Base-by-base conservation (phyloP, 2,113 vertebrate genomes). In the Accipiter virgatus region DNA sequence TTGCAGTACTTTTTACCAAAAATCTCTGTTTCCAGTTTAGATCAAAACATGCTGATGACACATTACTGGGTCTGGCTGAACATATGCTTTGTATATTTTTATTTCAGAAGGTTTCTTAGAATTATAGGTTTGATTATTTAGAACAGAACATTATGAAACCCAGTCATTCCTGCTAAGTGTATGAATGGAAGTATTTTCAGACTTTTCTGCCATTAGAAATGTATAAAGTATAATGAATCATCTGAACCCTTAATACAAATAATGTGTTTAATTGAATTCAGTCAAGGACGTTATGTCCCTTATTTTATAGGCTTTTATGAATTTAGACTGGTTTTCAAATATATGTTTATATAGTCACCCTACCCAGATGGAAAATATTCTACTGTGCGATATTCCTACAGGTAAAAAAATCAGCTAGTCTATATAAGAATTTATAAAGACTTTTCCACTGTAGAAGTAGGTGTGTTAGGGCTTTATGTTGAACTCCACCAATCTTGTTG, bases 101-200 rank as follows among this genome's bases (percentile, higher is more conserved):
- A 87, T 81, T 95, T 94, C 73, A 89, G 58, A 86, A 92, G 27
- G 62, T 95, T 96, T 93, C 91, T 95, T 68, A 73, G 89, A 95
- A 95, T 94, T 95, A 95, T 61, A 89, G 48, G 56, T 75, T 95
- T 91, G 81, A 87, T 93, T 97, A 93, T 91, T 95, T 94, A 75
- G 70, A 95, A 82, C 36, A 91, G 70, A 91, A 77, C 78, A 88
- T 66, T 91, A 82, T 83, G 81, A 95, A 96, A 94, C n/a, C n/a
- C 62, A 85, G 70, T 73, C 81, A 85, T 18, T 93, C 63, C 52
- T 34, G 13, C 75, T 81, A 92, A 93, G 14, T 50, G 25, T 77
- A 89, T 82, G 84, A 96, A 95, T 91, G 36, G 71, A 90, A 94
- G 40, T 58, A 88, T 95, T 95, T 91, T 95, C 70, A 88, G 81